Conservation (phyloP, 2,797 vertebrate genomes). For the Antrozous pallidus region DNA sequence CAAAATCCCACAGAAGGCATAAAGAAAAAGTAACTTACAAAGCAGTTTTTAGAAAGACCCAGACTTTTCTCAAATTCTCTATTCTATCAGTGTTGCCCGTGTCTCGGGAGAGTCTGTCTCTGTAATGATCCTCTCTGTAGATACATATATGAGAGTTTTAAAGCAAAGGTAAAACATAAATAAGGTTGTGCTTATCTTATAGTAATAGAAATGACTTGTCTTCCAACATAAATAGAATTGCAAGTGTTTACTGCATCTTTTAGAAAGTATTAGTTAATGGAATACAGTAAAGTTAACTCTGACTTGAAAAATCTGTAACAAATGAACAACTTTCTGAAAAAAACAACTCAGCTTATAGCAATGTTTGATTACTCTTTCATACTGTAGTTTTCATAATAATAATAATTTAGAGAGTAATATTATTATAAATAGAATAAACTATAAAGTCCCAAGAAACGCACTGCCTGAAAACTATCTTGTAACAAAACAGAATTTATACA, state of each 20-base stretch:
- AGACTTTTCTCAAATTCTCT: slow-evolving; percentile 78
- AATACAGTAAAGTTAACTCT: slow-evolving; percentile 51
- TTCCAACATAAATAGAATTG: slow-evolving; percentile 62
- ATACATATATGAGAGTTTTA: slow-evolving; percentile 73
- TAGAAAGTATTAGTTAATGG: neutral
- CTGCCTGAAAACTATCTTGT: slow-evolving; percentile 68
- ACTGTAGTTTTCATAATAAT: slow-evolving; percentile 50
- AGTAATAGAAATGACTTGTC: slow-evolving; percentile 60
- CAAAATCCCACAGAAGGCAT: slow-evolving; percentile 72
- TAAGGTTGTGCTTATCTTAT: slow-evolving; percentile 60
- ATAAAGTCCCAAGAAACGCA: slow-evolving; percentile 69
- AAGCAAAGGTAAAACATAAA: slow-evolving; percentile 68
- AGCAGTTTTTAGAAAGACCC: slow-evolving; percentile 78
- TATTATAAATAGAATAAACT: slow-evolving; percentile 37
- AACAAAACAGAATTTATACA: slow-evolving; percentile 58
- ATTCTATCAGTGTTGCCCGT: slow-evolving; percentile 73
- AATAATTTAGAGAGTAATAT: slow-evolving; percentile 59
- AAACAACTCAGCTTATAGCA: slow-evolving; percentile 22
- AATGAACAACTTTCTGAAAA: slow-evolving; percentile 55
- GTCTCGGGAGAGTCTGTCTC: slow-evolving; percentile 73
- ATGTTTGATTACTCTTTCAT: slow-evolving; percentile 45
- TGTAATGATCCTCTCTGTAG: slow-evolving; percentile 77
- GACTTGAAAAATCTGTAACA: slow-evolving; percentile 44
- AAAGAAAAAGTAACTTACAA: slow-evolving; percentile 78
- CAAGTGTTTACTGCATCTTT: slow-evolving; percentile 33